A percentile compares a stretch with the other conserved stretches of the same genome.
These are phyloP conservation scores for Zaprionus ghesquierei DNA, from an alignment of 1,140 invertebrate genomes.

Conservation along the genomic window DNA sequence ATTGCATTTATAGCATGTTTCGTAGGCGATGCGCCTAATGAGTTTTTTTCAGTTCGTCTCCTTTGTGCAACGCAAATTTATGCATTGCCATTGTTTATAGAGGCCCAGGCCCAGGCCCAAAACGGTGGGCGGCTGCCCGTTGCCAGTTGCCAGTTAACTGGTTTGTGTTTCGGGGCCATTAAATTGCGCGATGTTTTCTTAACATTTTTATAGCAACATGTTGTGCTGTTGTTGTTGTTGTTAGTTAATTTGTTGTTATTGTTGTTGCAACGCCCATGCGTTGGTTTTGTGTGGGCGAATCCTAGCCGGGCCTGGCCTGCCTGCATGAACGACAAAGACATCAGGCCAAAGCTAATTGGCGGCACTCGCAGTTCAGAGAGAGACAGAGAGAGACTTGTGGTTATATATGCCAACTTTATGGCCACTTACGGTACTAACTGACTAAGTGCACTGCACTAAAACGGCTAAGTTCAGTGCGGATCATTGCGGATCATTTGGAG, in stretches of 20 bases:
- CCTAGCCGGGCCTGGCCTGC: too few relatives aligned
- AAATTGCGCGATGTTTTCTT: conserved; percentile 25
- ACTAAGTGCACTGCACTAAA: neutral
- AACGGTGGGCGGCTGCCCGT: conserved; percentile 28
- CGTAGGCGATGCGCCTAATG: conserved; percentile 75
- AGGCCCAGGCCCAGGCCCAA: neutral
- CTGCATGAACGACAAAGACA: neutral
- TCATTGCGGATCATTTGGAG: neutral
- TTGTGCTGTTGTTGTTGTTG: neutral
- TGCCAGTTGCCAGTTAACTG: conserved; percentile 19
- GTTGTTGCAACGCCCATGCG: conserved; percentile 35
- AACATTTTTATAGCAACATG: conserved; percentile 58
- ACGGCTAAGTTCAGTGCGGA: neutral
- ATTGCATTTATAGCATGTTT: conserved; percentile 65
- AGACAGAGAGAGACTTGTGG: too few relatives aligned
- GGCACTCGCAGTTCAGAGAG: neutral
- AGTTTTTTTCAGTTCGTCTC: conserved; percentile 65
- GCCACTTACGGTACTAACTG: neutral
- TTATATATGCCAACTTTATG: neutral
- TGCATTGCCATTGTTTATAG: conserved; percentile 48
- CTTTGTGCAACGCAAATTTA: conserved; percentile 43
- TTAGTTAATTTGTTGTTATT: conserved; percentile 13
- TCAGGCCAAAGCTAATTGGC: neutral
- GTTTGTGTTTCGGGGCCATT: conserved; percentile 21
- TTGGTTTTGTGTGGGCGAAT: conserved; percentile 17